Conservation (phyloP, 2,888 invertebrate genomes). For the Chrysolina haemoptera region DNA sequence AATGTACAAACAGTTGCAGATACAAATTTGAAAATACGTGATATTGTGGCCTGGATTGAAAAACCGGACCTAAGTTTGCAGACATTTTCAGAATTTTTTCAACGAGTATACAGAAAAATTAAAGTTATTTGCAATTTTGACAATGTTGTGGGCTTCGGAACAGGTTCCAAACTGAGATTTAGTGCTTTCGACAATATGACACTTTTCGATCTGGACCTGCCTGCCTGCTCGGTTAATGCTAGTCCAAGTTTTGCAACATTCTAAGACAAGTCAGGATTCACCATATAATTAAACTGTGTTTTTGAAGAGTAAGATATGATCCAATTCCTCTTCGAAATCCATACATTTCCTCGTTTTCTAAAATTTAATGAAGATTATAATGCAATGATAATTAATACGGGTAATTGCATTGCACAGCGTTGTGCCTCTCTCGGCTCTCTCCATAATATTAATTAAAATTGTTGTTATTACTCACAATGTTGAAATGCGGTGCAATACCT, state of each 20-base stretch:
- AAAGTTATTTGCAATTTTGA: too few species aligned
- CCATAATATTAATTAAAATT: neutral
- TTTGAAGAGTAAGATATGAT: neutral
- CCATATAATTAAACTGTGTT: neutral
- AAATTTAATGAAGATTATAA: constrained; percentile 20
- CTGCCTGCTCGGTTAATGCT: too few species aligned
- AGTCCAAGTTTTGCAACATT: neutral
- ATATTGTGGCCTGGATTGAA: too few species aligned
- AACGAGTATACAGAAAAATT: too few species aligned
- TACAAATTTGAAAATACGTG: too few species aligned
- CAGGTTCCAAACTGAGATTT: too few species aligned
- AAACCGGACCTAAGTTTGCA: too few species aligned
- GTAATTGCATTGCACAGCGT: constrained; percentile 15
- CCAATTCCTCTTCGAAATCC: neutral
- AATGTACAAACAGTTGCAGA: too few species aligned
- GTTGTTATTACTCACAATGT: constrained; percentile 13
- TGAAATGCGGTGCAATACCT: neutral
- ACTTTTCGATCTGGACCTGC: too few species aligned
- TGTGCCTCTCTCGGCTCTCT: constrained; percentile 9
- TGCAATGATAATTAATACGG: constrained; percentile 24
- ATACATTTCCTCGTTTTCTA: constrained; percentile 24
- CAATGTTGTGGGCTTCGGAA: too few species aligned
- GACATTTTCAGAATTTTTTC: too few species aligned
- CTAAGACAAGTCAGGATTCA: neutral
- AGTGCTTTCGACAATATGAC: too few species aligned